Base-by-base conservation (phyloP, 2,888 invertebrate species). In the Sesia bembeciformis region DNA sequence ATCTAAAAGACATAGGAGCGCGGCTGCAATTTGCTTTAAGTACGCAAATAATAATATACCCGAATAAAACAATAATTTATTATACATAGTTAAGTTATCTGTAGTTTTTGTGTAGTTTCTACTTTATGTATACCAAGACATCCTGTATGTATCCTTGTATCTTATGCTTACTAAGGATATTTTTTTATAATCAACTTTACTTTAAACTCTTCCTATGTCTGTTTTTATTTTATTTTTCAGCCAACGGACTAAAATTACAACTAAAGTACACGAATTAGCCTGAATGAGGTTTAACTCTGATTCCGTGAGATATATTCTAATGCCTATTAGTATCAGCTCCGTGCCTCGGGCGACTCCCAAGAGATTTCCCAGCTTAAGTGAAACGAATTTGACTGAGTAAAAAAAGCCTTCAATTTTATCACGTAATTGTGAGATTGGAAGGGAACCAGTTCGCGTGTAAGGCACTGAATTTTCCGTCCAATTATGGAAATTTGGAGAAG, bases 381-480 rank as follows among this genome's bases (percentile, higher is more conserved):
- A 72, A 77, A 75, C 72, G 72, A 78, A 76, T 75, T 78, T 74
- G 68, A 72, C 68, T 70, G 39, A 53, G 49, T n/a, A 52, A 52
- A 77, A 76, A 76, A 73, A 72, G 65, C 67, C 68, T 68, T 73
- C 72, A 80, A 78, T 80, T 79, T 76, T 76, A 75, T 80, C 74
- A 76, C 73, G 75, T 78, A 71, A 79, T 77, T 77, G 70, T 68
- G 23, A 52, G 40, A 52, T 52, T 52, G 52, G 52, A 52, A 52
- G 4, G 39, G 50, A 46, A 46, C 23, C 50, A 3, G 38, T 7
- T 4, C 3, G 38, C 7, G 39, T 50, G 50, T 50, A 39, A 6
- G 50, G 39, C 5, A 4, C 23, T 23, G 23, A 23, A 4, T 8
- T 4, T 6, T 4, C 3, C 4, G 0, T 46, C 8, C 8, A 46